Evolutionary conservation across 2,888 invertebrate genomes (phyloP).

Genomic region (Ectemnius cavifrons): DNA sequence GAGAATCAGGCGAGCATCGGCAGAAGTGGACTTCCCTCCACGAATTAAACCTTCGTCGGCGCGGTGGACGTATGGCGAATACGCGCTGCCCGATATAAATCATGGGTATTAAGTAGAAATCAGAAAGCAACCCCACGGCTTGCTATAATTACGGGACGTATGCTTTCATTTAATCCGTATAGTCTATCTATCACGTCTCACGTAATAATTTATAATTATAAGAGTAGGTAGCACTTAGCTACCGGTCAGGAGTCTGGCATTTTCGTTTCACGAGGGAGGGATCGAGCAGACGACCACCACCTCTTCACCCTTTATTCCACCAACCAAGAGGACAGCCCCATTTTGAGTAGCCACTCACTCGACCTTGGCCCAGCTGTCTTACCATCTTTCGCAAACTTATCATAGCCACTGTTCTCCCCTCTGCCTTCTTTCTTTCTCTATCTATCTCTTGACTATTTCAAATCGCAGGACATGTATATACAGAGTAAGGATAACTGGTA

Average conservation of each 20-base stretch:
- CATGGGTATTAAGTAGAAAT: constrained; percentile 57
- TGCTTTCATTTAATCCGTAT: constrained; percentile 65
- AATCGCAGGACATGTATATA: too few species aligned
- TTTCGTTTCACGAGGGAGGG: constrained; percentile 44
- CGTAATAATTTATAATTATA: constrained; percentile 70
- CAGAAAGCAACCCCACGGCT: constrained; percentile 56
- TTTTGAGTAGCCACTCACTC: too few species aligned
- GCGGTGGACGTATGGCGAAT: constrained; percentile 49
- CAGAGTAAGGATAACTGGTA: background rate
- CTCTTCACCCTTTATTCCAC: constrained; percentile 18
- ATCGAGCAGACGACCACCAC: background rate
- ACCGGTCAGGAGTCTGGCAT: constrained; percentile 60
- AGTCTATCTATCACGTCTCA: constrained; percentile 66
- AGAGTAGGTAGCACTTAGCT: constrained; percentile 64
- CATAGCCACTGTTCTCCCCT: background rate
- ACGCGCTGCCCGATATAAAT: constrained; percentile 50
- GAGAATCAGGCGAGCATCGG: background rate
- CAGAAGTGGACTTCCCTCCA: constrained; percentile 19
- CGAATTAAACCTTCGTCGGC: constrained; percentile 57
- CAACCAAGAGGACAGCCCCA: too few species aligned
- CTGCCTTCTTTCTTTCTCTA: constrained; percentile 17
- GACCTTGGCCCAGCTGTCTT: too few species aligned
- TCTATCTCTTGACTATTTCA: background rate
- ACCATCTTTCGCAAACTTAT: constrained; percentile 16
- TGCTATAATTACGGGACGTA: constrained; percentile 65